Evolutionary conservation across 23 tunicate species (phyloP).

Genomic region (Phallusia fumigata): DNA sequence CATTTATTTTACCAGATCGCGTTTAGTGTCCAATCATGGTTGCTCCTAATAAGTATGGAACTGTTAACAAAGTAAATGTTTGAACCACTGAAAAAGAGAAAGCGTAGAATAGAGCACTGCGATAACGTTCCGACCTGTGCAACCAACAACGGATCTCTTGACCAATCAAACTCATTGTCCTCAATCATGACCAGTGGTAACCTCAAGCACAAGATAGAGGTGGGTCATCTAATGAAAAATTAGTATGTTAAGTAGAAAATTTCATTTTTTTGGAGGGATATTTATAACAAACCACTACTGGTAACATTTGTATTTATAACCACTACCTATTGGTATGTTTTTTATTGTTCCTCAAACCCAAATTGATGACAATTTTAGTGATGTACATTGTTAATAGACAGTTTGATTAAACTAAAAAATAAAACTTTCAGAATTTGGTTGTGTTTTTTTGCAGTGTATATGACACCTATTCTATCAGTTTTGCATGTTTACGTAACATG

Average conservation of each 20-base stretch:
- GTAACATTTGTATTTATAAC: too few species aligned
- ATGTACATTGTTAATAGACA: too few species aligned
- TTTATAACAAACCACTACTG: too few species aligned
- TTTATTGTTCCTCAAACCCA: neutral
- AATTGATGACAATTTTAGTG: too few species aligned
- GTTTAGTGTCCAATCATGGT: neutral
- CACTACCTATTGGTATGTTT: neutral
- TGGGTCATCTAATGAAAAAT: neutral
- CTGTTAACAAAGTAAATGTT: constrained; percentile 39
- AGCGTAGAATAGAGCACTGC: constrained; percentile 54
- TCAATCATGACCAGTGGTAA: constrained; percentile 24
- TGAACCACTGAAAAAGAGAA: constrained; percentile 38
- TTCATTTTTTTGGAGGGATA: too few species aligned
- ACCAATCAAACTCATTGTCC: neutral
- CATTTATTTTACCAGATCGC: too few species aligned
- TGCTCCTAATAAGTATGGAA: neutral
- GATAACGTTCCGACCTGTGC: constrained; percentile 17
- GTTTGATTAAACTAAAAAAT: too few species aligned
- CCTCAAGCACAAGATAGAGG: constrained; percentile 42
- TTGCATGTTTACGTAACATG: too few species aligned
- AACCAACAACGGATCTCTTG: neutral
- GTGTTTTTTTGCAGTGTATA: too few species aligned
- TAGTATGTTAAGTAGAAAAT: too few species aligned
- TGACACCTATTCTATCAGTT: too few species aligned
- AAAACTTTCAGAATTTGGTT: too few species aligned